A percentile compares a stretch with the other conserved stretches of the same genome.
These are phyloP conservation scores for Elachura formosa DNA, from an alignment of 2,113 vertebrate species.

Conservation along the genomic window DNA sequence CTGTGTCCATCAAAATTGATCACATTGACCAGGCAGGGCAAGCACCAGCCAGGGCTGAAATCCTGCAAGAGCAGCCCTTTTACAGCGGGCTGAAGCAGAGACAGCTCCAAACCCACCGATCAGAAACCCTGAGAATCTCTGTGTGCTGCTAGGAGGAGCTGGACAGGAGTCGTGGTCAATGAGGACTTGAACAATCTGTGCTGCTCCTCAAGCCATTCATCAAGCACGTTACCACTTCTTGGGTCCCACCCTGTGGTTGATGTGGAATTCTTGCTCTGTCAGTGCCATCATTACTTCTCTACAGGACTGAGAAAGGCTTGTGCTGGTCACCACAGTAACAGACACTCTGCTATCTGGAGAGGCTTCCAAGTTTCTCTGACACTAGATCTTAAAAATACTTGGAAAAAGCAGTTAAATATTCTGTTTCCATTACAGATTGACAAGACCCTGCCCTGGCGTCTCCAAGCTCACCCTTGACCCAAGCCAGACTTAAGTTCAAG, in stretches of 20 bases:
- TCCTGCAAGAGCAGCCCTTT: neutral
- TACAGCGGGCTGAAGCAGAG: neutral
- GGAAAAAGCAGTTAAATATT: neutral
- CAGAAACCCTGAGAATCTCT: neutral
- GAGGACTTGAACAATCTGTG: neutral
- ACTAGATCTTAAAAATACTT: neutral
- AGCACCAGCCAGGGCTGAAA: neutral
- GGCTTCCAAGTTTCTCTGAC: neutral
- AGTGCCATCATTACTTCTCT: neutral
- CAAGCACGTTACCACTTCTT: accelerated
- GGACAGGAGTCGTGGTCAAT: neutral
- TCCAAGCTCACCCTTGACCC: neutral
- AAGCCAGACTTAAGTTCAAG: neutral
- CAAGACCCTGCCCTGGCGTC: neutral
- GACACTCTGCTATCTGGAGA: neutral
- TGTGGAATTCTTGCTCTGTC: neutral
- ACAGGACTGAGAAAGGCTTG: neutral
- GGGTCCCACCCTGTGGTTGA: neutral
- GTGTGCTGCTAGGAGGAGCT: neutral
- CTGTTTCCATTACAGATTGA: neutral
- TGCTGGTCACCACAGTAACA: neutral
- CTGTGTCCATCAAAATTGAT: neutral
- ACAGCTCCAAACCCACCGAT: neutral
- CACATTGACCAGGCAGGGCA: neutral
- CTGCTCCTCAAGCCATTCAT: neutral